A percentile compares a stretch with the other conserved stretches of the same genome.
These are phyloP conservation scores for Fragum fragum DNA, from an alignment of 2,888 invertebrate species.

Conservation along the genomic window DNA sequence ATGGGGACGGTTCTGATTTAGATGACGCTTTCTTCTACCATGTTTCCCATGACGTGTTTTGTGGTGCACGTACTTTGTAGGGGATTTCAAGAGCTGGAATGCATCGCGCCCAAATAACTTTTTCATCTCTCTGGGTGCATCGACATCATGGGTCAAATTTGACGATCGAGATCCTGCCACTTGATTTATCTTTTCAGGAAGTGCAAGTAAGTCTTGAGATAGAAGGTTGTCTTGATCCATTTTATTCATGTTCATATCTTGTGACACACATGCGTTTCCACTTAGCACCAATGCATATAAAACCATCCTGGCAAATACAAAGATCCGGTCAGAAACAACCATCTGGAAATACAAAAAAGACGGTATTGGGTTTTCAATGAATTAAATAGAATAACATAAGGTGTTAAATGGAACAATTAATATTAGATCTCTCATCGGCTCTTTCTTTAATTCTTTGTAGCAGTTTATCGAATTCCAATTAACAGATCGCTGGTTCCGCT, in stretches of 20 bases:
- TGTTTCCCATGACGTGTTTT: constrained; percentile 7
- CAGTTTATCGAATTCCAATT: no score
- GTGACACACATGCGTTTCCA: background rate
- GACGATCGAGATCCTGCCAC: background rate
- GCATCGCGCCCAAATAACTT: background rate
- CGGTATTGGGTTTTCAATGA: no score
- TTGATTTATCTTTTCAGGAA: background rate
- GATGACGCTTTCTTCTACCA: constrained; percentile 11
- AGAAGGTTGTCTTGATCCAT: background rate
- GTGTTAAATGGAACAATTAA: no score
- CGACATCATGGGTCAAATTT: background rate
- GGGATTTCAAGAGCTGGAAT: background rate
- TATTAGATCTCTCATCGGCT: no score
- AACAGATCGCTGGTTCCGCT: no score
- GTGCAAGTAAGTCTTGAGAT: background rate
- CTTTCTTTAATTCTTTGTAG: no score
- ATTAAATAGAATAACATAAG: no score
- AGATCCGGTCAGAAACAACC: background rate
- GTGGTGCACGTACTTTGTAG: background rate
- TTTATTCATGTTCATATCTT: background rate
- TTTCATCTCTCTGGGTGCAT: background rate
- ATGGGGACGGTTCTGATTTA: background rate
- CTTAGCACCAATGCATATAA: background rate
- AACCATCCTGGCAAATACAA: background rate
- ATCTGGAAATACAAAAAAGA: background rate